Conservation (phyloP, 2,888 invertebrate genomes). For the Chloroclysta siterata region DNA sequence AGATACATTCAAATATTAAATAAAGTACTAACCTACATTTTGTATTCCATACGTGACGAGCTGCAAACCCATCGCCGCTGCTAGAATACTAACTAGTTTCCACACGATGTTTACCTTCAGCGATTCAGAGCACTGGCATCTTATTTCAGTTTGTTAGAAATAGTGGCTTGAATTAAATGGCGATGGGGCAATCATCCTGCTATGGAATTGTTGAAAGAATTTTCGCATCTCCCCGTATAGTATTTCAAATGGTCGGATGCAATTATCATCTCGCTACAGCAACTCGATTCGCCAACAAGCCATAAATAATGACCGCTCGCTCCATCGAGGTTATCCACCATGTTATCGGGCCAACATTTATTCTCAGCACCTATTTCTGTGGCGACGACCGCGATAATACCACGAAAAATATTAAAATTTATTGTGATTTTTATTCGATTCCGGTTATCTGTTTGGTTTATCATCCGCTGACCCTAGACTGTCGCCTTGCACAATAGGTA, state of each 20-base stretch:
- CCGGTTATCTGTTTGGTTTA: constrained; percentile 69
- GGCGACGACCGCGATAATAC: constrained; percentile 55
- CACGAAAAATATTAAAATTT: constrained; percentile 58
- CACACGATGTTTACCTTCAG: too few relatives aligned
- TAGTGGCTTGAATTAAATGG: too few relatives aligned
- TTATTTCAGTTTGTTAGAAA: too few relatives aligned
- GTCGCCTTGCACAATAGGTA: constrained; percentile 69
- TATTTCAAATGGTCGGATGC: constrained; percentile 1
- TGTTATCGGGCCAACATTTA: constrained; percentile 47
- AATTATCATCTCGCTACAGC: constrained; percentile 1
- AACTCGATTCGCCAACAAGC: constrained; percentile 12
- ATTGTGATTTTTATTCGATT: constrained; percentile 59
- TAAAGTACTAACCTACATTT: too few relatives aligned
- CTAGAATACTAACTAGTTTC: too few relatives aligned
- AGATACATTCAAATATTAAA: too few relatives aligned
- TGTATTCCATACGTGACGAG: too few relatives aligned
- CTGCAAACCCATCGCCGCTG: too few relatives aligned
- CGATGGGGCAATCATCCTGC: too few relatives aligned
- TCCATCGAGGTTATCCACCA: constrained; percentile 51
- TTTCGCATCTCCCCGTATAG: not conserved
- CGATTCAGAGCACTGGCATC: too few relatives aligned
- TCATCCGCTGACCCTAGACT: constrained; percentile 66
- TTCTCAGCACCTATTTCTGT: constrained; percentile 40
- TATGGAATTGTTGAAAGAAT: not conserved
- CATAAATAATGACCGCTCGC: constrained; percentile 14